phyloP scores from a whole-genome alignment of 1,140 invertebrate species.

The Trigoniulus corallinus region DNA sequence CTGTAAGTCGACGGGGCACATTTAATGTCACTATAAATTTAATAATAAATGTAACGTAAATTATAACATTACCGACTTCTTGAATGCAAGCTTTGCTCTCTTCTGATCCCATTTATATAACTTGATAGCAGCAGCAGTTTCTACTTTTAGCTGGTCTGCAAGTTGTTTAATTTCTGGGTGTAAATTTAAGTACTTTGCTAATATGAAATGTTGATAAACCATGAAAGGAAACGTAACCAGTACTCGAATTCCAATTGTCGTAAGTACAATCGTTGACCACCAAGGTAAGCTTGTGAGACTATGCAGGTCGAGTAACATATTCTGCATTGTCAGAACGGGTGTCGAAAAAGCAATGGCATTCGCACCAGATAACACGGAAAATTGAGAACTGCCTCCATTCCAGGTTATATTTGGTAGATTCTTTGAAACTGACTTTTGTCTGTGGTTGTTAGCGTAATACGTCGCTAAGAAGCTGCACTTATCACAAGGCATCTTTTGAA shows the following conservation, averaged over 20 bases:
- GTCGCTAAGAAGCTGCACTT: too few species aligned
- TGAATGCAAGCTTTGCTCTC: slow-evolving; percentile 30
- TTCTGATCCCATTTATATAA: slow-evolving; percentile 48
- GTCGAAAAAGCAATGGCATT: not conserved
- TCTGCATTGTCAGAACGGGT: slow-evolving; percentile 43
- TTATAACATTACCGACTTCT: not conserved
- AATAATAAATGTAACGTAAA: not conserved
- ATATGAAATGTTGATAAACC: slow-evolving; percentile 50
- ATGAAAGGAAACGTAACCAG: slow-evolving; percentile 53
- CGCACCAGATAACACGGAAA: not conserved
- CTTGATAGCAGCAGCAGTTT: slow-evolving; percentile 45
- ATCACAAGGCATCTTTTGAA: too few species aligned
- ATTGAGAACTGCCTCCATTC: too few species aligned
- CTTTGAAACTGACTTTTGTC: too few species aligned
- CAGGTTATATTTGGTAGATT: too few species aligned
- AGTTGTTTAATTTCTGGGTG: slow-evolving; percentile 50
- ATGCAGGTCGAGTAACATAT: slow-evolving; percentile 45
- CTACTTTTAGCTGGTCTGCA: slow-evolving; percentile 45
- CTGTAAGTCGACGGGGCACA: slow-evolving; percentile 32
- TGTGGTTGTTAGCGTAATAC: too few species aligned
- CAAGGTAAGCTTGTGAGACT: slow-evolving; percentile 53
- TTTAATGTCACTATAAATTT: slow-evolving; percentile 5
- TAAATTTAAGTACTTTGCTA: slow-evolving; percentile 53
- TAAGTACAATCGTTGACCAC: slow-evolving; percentile 58
- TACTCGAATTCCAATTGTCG: slow-evolving; percentile 45